These are phyloP conservation scores for Lepidurus packardi DNA, from an alignment of 1,140 invertebrate genomes.

Conservation along the genomic window DNA sequence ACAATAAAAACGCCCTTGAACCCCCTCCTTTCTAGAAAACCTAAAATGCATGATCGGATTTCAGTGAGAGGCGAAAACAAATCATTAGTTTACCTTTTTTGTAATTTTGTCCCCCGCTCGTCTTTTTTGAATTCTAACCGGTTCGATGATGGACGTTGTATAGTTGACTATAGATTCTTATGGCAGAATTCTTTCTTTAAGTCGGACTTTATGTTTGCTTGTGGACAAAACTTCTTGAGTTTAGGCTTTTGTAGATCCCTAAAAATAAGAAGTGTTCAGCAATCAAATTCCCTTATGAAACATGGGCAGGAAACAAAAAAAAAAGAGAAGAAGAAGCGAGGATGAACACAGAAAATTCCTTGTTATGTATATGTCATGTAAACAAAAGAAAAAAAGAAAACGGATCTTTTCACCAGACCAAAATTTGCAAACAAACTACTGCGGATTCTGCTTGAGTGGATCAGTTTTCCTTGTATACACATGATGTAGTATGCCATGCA, in stretches of 20 bases:
- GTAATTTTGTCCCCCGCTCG: background rate
- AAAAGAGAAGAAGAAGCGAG: background rate
- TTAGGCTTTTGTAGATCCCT: slow-evolving; percentile 12
- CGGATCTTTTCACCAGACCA: slow-evolving; percentile 21
- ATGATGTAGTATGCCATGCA: slow-evolving; percentile 13
- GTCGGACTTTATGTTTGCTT: background rate
- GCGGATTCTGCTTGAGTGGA: slow-evolving; percentile 4
- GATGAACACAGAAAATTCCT: background rate
- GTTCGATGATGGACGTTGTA: slow-evolving; percentile 4
- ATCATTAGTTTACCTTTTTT: background rate
- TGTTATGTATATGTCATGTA: slow-evolving; percentile 7
- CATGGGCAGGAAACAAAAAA: background rate
- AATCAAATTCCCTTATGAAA: slow-evolving; percentile 1
- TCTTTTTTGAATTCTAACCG: slow-evolving; percentile 13
- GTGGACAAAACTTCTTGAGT: background rate
- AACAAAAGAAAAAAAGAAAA: slow-evolving; percentile 12
- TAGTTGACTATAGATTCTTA: slow-evolving; percentile 2
- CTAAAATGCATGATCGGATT: background rate
- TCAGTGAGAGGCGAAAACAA: background rate
- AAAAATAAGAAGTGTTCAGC: background rate
- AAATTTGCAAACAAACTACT: slow-evolving; percentile 16
- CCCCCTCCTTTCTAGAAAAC: background rate
- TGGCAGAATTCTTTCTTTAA: slow-evolving; percentile 1
- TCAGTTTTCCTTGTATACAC: slow-evolving; percentile 14
- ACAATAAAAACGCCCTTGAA: background rate